A percentile compares a stretch with the other conserved stretches of the same genome.
Evolutionary conservation across 2,797 vertebrate species (phyloP).

Genomic region (Carapus acus): DNA sequence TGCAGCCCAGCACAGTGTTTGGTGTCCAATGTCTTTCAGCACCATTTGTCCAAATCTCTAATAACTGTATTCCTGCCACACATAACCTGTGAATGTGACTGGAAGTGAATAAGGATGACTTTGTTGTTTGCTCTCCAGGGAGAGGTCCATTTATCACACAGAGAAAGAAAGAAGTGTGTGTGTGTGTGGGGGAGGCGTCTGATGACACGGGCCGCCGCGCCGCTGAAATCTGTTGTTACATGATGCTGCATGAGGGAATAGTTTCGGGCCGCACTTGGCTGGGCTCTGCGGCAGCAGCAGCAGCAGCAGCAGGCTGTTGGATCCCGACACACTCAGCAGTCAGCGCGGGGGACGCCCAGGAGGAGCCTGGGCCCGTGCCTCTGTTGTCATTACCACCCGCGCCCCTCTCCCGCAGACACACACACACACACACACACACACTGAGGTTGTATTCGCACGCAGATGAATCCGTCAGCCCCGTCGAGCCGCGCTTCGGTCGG

Average conservation of each 20-base stretch:
- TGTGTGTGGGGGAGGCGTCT: conserved; percentile 45
- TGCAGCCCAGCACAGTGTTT: no score
- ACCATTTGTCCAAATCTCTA: conserved; percentile 27
- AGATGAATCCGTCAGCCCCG: no score
- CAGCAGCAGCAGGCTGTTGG: conserved; percentile 3
- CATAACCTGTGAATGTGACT: conserved; percentile 47
- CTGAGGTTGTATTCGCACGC: no score
- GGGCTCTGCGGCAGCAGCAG: neutral
- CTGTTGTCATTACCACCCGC: neutral
- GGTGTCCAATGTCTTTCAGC: conserved; percentile 9
- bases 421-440: no score
- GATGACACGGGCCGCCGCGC: conserved; percentile 47
- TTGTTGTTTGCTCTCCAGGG: conserved; percentile 60
- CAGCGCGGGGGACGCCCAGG: no score
- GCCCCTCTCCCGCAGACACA: neutral
- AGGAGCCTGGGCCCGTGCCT: no score
- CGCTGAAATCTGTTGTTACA: conserved; percentile 18
- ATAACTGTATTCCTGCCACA: conserved; percentile 31
- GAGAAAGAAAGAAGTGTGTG: conserved; percentile 41
- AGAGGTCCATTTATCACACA: conserved; percentile 60
- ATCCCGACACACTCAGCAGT: neutral
- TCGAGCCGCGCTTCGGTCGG: no score
- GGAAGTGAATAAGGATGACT: conserved; percentile 50
- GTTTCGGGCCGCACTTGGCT: neutral
- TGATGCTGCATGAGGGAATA: conserved; percentile 4